A percentile compares a stretch with the other conserved stretches of the same genome.
phyloP scores from a whole-genome alignment of 2,888 invertebrate species.

The Mimumesa dahlbomi region DNA sequence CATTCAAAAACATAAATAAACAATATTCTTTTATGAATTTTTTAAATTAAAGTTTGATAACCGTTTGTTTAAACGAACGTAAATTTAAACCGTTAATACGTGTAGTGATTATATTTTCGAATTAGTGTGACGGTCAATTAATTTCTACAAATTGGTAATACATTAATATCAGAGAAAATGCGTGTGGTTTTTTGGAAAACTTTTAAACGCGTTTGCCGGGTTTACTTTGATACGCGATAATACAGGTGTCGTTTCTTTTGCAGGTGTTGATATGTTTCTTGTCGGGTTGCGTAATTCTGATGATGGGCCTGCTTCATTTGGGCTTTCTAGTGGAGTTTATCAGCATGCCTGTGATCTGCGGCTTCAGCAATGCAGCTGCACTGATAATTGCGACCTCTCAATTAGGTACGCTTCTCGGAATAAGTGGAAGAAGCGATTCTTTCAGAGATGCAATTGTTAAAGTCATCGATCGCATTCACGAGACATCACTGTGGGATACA shows the following conservation, averaged over 20 bases:
- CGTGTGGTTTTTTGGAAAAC: no score
- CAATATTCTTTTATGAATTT: no score
- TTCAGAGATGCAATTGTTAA: conserved; percentile 79
- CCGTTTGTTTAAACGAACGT: no score
- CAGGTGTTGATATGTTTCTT: conserved; percentile 82
- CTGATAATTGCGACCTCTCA: conserved; percentile 83
- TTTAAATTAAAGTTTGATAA: no score
- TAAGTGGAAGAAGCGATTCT: conserved; percentile 78
- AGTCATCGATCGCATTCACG: conserved; percentile 84
- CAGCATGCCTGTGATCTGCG: conserved; percentile 82
- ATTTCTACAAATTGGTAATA: no score
- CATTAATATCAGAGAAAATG: no score
- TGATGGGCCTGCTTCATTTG: conserved; percentile 81
- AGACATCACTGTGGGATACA: conserved; percentile 85
- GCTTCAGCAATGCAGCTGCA: conserved; percentile 83
- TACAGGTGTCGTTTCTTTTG: conserved; percentile 51
- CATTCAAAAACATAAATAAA: no score
- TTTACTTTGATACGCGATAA: not conserved
- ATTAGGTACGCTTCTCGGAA: conserved; percentile 80
- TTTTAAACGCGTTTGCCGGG: no score
- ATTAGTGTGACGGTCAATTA: no score
- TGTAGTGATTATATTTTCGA: no score
- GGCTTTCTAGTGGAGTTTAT: conserved; percentile 83
- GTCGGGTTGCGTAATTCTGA: conserved; percentile 80
- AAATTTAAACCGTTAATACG: no score